phyloP scores from a whole-genome alignment of 2,888 invertebrate species.

The Sminthurinus aureus region DNA sequence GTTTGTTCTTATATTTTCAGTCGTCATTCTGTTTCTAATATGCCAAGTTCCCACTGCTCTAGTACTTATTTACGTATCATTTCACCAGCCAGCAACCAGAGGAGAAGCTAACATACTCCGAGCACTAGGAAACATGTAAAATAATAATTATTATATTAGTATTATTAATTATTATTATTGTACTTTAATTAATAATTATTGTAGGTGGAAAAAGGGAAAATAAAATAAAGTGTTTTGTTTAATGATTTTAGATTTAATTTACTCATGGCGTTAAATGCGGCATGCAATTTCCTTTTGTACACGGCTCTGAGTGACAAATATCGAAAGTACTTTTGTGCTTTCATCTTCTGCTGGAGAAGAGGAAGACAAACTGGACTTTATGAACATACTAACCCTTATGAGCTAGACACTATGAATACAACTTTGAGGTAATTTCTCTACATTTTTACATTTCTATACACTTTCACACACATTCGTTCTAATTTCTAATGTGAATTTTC shows the following conservation, averaged over 20 bases:
- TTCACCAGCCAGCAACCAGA: slow-evolving; percentile 68
- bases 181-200: background rate
- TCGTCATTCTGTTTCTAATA: slow-evolving; percentile 64
- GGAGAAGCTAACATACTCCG: slow-evolving; percentile 60
- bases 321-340: slow-evolving; percentile 64
- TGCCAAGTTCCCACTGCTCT: slow-evolving; percentile 77
- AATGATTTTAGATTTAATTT: slow-evolving; percentile 66
- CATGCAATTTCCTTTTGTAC: slow-evolving; percentile 80
- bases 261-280: slow-evolving; percentile 75
- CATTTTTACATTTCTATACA: too few relatives aligned
- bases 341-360: slow-evolving; percentile 46
- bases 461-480: too few relatives aligned
- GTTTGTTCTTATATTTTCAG: background rate
- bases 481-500: too few relatives aligned
- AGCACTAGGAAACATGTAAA: slow-evolving; percentile 73
- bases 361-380: background rate
- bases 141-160: background rate
- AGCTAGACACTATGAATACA: slow-evolving; percentile 40
- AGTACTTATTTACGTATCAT: slow-evolving; percentile 68
- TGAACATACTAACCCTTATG: slow-evolving; percentile 35
- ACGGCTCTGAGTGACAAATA: slow-evolving; percentile 79
- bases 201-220: too few relatives aligned
- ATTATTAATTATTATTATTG: too few relatives aligned
- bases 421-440: slow-evolving; percentile 23
- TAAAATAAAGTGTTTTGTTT: too few relatives aligned